Conservation (phyloP, 2,113 vertebrate species). For the Boulengeromyrus knoepffleri region DNA sequence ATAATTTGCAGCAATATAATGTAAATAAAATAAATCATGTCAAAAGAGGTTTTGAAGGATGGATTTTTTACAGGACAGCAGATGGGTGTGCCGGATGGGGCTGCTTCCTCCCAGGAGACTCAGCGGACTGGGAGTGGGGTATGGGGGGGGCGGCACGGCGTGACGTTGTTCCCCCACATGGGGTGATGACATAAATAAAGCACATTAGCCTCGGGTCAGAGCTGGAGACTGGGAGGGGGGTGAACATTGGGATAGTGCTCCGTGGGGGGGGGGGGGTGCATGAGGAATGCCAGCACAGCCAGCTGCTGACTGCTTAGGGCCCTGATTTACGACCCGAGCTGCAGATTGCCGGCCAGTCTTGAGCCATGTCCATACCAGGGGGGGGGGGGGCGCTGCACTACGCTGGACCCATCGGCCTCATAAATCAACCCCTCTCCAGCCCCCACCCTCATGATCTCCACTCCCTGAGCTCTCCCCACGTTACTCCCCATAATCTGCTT, state of each 20-base stretch:
- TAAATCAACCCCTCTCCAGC: neutral
- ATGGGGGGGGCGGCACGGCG: neutral
- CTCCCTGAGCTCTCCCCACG: neutral
- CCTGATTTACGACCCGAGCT: conserved; percentile 36
- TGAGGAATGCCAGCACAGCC: conserved; percentile 17
- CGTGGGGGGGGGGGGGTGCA: neutral
- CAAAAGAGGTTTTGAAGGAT: neutral
- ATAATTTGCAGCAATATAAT: neutral
- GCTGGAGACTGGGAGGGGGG: neutral
- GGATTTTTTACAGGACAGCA: neutral
- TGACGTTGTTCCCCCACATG: neutral
- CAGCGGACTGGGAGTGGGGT: neutral
- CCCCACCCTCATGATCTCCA: neutral
- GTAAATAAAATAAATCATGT: conserved; percentile 1
- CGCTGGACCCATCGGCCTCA: neutral
- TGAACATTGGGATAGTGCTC: neutral
- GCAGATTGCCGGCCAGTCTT: conserved; percentile 23
- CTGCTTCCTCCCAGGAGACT: neutral
- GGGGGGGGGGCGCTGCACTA: conserved; percentile 15
- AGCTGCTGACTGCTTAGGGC: conserved; percentile 36
- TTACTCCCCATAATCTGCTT: neutral
- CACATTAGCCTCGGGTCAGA: conserved; percentile 18
- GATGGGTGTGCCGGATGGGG: neutral
- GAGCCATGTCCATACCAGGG: conserved; percentile 16
- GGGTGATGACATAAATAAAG: conserved; percentile 16